Base-by-base conservation (phyloP, 2,888 invertebrate species). In the Epirrita christyi region DNA sequence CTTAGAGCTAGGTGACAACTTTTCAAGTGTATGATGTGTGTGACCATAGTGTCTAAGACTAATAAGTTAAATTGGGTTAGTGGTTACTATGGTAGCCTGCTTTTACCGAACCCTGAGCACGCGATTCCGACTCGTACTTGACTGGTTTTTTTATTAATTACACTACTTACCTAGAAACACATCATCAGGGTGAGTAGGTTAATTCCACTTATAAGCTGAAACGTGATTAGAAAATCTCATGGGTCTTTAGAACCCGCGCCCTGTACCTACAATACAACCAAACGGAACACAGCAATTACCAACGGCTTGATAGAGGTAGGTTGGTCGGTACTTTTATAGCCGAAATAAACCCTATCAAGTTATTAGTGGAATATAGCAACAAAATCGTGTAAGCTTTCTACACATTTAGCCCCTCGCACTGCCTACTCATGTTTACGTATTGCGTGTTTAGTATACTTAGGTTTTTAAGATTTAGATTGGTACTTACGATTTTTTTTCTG, bases 401-500 rank as follows among this genome's bases (percentile, higher is more conserved):
- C 21, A 21, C 21, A 21, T 21, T 21, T 21, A 21, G 2, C 21
- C 21, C 21, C 21, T 21, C 2, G 21, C 21, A 2, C n/a, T n/a
- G n/a, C 21, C 21, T 21, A 21, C 4, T 6, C 8, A 32, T 32
- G 2, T 32, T 32, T 32, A 21, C 21, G 2, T 21, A 32, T 32
- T 32, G 9, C 32, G 32, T 32, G 29, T 29, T 29, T 8, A 21
- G 21, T 21, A 4, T 21, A 21, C 4, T 21, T 4, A 21, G 21
- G 21, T 21, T 21, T 21, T 4, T 21, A 21, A 32, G 3, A n/a
- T 21, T 21, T 21, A 21, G 21, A 4, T 21, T 7, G 38, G 11
- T 8, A 55, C 55, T 55, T 47, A 65, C 65, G 32, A 37, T 6
- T 52, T 55, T 21, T 41, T 48, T 34, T 56, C 43, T 40, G 29